These are phyloP conservation scores for Phrynocephalus guinanensis DNA, from an alignment of 2,797 vertebrate species.

Conservation along the genomic window DNA sequence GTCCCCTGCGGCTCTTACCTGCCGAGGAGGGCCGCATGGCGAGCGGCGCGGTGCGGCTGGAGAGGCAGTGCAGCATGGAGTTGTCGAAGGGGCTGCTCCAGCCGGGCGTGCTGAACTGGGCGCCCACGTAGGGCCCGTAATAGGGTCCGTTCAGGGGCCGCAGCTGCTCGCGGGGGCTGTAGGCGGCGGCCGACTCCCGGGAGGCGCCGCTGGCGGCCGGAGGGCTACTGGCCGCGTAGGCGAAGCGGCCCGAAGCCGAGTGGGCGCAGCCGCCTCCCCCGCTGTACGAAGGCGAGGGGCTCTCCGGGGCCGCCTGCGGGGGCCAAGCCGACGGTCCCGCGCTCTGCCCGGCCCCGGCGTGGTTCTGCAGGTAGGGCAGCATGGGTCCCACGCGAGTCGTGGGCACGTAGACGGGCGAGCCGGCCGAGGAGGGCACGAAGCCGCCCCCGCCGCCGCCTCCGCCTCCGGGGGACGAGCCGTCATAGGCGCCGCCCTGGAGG, in stretches of 20 bases:
- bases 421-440: conserved; percentile 94
- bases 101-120: conserved; percentile 87
- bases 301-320: conserved; percentile 90
- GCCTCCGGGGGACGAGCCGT: conserved; percentile 73
- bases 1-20: conserved; percentile 78
- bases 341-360: conserved; percentile 85
- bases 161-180: conserved; percentile 86
- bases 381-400: conserved; percentile 90
- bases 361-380: conserved; percentile 91
- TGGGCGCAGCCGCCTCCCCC: conserved; percentile 81
- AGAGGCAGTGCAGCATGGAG: conserved; percentile 94
- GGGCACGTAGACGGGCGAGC: conserved; percentile 96
- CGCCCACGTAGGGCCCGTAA: conserved; percentile 88
- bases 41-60: conserved; percentile 86
- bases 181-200: conserved; percentile 81
- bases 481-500: background rate
- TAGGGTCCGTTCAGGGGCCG: conserved; percentile 91
- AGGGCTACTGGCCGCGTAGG: conserved; percentile 92
- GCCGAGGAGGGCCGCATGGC: conserved; percentile 87
- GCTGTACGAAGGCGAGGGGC: conserved; percentile 82
- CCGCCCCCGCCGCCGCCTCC: conserved; percentile 86
- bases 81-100: conserved; percentile 94
- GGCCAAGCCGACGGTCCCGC: conserved; percentile 90
- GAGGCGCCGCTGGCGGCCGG: conserved; percentile 89
- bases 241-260: conserved; percentile 87